Conservation (phyloP, 2,888 invertebrate species). For the Idaea dimidiata region DNA sequence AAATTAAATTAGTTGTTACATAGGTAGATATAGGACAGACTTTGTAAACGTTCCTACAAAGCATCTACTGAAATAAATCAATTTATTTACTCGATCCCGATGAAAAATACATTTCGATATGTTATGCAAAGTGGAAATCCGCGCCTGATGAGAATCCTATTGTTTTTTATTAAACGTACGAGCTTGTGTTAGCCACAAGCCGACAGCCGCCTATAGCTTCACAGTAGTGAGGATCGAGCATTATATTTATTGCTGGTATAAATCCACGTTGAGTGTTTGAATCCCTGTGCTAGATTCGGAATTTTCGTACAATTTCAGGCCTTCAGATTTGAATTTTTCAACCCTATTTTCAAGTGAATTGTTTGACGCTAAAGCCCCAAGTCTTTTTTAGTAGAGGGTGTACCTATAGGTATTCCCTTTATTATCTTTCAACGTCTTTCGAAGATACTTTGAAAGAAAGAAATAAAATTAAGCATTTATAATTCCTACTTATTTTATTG, state of each 20-base stretch:
- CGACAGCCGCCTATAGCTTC: background rate
- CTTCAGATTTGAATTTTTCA: background rate
- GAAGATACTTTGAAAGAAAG: too few species aligned
- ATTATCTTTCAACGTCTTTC: too few species aligned
- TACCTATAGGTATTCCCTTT: too few species aligned
- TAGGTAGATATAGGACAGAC: background rate
- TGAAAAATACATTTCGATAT: background rate
- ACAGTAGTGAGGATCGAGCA: background rate
- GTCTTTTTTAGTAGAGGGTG: background rate
- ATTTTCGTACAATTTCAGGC: background rate
- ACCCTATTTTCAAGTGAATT: background rate
- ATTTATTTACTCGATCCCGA: background rate
- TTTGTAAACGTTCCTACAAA: background rate
- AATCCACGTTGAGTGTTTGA: background rate
- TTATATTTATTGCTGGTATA: background rate
- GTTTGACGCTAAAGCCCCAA: background rate
- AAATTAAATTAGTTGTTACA: too few species aligned
- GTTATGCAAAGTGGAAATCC: background rate
- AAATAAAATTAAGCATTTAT: too few species aligned
- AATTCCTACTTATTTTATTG: too few species aligned
- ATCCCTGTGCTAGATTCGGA: background rate
- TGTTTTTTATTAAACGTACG: slow-evolving; percentile 1
- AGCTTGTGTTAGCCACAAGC: background rate
- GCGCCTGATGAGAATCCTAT: background rate
- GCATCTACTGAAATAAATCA: background rate